Conservation (phyloP, 2,113 vertebrate genomes). For the Malurus alboscapulatus region DNA sequence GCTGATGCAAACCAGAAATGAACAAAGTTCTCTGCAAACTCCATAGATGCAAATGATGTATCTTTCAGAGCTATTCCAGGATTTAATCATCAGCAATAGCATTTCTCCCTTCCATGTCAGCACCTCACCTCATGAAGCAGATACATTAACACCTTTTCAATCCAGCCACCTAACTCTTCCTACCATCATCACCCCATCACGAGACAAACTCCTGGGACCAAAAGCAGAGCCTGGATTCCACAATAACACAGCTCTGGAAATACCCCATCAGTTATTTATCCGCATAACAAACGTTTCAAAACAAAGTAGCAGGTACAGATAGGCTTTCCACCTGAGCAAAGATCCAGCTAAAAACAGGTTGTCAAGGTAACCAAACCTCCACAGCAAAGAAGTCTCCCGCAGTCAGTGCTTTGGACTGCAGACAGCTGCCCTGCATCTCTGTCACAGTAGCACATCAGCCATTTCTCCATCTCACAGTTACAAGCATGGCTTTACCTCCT, state of each 20-base stretch:
- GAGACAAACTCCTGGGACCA: neutral
- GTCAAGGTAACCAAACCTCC: slow-evolving; percentile 65
- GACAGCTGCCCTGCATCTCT: slow-evolving; percentile 13
- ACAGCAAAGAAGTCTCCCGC: slow-evolving; percentile 7
- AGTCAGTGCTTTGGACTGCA: slow-evolving; percentile 17
- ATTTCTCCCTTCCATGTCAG: neutral
- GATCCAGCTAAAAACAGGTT: slow-evolving; percentile 58
- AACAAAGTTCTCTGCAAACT: neutral
- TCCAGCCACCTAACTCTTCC: neutral
- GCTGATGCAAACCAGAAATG: neutral
- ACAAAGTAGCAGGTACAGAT: slow-evolving; percentile 48
- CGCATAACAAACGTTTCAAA: neutral
- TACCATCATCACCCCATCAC: neutral
- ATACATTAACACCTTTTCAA: neutral
- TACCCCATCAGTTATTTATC: neutral
- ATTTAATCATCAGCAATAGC: neutral
- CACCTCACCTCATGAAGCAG: neutral
- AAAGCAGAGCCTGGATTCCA: neutral
- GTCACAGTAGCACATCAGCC: neutral
- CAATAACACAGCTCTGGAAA: neutral
- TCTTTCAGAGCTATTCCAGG: neutral
- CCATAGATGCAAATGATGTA: neutral
- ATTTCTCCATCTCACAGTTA: neutral
- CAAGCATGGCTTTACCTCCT: neutral
- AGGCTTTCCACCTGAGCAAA: slow-evolving; percentile 13